Percentiles rank a stretch among this genome's conserved stretches.
phyloP scores from a whole-genome alignment of 2,113 vertebrate species.

The Eretmochelys imbricata region DNA sequence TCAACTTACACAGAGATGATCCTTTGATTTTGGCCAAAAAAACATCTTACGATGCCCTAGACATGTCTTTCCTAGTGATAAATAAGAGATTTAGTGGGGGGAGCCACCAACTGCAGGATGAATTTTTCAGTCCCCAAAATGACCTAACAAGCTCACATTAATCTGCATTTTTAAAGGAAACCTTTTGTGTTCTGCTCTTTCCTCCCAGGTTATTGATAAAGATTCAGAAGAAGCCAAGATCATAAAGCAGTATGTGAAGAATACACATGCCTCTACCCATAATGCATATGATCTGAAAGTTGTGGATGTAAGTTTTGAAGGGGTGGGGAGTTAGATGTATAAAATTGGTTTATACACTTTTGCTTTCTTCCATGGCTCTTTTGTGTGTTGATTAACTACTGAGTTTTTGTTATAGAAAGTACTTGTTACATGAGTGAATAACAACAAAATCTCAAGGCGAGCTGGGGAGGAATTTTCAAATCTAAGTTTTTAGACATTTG shows the following conservation, averaged over 20 bases:
- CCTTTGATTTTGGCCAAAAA: background rate
- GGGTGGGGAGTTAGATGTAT: background rate
- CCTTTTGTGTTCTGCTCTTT: background rate
- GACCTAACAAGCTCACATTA: background rate
- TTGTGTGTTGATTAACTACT: background rate
- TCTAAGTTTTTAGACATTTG: background rate
- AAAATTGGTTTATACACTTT: background rate
- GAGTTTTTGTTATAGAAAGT: background rate
- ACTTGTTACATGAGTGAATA: background rate
- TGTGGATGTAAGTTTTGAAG: slow-evolving; percentile 85
- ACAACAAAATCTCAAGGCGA: background rate
- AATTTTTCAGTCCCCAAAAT: background rate
- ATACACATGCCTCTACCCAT: slow-evolving; percentile 96
- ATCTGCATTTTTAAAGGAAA: background rate
- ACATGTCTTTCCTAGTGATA: background rate
- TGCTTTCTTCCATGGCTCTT: background rate
- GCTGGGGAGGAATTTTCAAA: background rate
- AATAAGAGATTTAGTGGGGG: background rate
- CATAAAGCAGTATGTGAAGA: slow-evolving; percentile 93
- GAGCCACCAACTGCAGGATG: background rate
- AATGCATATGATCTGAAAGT: slow-evolving; percentile 95
- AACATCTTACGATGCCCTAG: background rate
- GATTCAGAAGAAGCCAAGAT: slow-evolving; percentile 89
- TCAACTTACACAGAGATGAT: background rate
- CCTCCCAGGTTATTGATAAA: slow-evolving; percentile 90